Conservation (phyloP, 2,797 vertebrate species). For the Gymnothorax reevesii region DNA sequence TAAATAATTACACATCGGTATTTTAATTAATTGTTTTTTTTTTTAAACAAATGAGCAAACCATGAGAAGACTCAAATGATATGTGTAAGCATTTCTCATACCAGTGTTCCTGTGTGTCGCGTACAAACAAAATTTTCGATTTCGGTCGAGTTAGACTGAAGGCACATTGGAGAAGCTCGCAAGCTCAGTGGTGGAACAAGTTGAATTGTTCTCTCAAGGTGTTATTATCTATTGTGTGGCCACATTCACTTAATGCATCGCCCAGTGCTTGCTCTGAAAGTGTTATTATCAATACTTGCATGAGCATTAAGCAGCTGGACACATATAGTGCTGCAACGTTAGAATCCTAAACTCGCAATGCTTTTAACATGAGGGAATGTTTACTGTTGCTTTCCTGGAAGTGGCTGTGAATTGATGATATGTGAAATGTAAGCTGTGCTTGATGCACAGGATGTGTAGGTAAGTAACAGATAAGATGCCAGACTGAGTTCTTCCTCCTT, state of each 20-base stretch:
- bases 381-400: not conserved
- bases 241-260: not conserved
- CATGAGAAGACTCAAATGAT: not conserved
- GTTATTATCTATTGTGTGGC: not conserved
- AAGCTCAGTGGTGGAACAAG: not conserved
- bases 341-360: not conserved
- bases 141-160: not conserved
- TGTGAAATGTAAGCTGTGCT: not conserved
- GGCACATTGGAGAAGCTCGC: not conserved
- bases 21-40: not conserved
- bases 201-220: not conserved
- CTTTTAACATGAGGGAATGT: not conserved
- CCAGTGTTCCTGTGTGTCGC: not conserved
- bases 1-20: not conserved
- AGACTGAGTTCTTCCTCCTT: not conserved
- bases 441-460: not conserved
- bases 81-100: not conserved
- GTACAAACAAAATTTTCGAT: not conserved
- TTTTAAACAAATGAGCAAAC: not conserved
- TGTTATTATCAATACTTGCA: not conserved
- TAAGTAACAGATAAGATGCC: not conserved
- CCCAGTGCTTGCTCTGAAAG: not conserved
- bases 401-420: not conserved
- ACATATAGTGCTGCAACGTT: slow-evolving; percentile 2
- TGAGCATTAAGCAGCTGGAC: not conserved